Percentiles rank a stretch among this genome's conserved stretches.
Evolutionary conservation across 1,140 invertebrate genomes (phyloP).

Genomic region (Subanguina moxae): DNA sequence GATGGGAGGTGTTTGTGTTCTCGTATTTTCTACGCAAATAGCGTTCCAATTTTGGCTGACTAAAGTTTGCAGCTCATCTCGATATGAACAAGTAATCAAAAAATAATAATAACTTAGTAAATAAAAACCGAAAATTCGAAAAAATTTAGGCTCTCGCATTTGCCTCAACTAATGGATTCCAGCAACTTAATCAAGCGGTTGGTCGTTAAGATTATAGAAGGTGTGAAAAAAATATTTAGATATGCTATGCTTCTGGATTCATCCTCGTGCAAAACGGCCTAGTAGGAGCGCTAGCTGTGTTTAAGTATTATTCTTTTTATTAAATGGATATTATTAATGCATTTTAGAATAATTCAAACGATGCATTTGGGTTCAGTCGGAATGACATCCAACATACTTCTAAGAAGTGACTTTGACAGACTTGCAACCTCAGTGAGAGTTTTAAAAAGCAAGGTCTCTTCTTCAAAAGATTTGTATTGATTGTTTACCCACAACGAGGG

Average conservation of each 20-base stretch:
- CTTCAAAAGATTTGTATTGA: neutral
- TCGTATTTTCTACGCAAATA: constrained; percentile 16
- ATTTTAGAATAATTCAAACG: constrained; percentile 27
- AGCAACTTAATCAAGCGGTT: constrained; percentile 21
- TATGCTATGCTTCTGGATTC: constrained; percentile 14
- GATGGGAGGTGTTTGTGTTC: constrained; percentile 17
- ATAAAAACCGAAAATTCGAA: neutral
- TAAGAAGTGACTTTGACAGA: constrained; percentile 21
- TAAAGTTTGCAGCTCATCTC: constrained; percentile 2
- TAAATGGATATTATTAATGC: neutral
- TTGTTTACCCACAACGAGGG: no score
- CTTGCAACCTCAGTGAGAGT: constrained; percentile 4
- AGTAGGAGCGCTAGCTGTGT: constrained; percentile 20
- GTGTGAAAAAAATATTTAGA: no score
- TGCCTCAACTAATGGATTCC: constrained; percentile 22
- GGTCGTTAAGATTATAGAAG: neutral
- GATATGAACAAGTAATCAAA: constrained; percentile 12
- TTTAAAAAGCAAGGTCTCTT: neutral
- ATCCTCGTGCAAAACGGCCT: constrained; percentile 15
- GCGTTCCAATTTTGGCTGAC: constrained; percentile 14
- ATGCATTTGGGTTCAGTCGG: constrained; percentile 26
- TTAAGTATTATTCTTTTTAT: constrained; percentile 12
- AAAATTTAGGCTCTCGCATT: constrained; percentile 17
- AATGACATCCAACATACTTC: constrained; percentile 14
- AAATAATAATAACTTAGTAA: neutral